phyloP scores from a whole-genome alignment of 1,140 invertebrate species.

The Drosophila persimilis region DNA sequence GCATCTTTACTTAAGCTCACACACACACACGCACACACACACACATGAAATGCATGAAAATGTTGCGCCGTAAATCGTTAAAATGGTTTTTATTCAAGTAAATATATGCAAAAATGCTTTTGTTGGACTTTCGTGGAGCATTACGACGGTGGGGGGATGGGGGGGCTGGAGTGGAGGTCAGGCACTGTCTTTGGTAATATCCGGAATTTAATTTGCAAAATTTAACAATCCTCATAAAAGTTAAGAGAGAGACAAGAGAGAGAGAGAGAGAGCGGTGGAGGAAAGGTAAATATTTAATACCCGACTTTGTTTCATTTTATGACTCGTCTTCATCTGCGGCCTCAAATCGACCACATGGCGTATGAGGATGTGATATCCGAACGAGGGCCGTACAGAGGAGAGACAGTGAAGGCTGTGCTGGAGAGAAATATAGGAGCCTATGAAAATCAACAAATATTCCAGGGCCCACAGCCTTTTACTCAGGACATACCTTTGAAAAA shows the following conservation, averaged over 20 bases:
- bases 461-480: no score
- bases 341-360: conserved; percentile 18
- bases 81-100: conserved; percentile 78
- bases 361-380: conserved; percentile 9
- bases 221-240: conserved; percentile 71
- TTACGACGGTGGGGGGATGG: conserved; percentile 16
- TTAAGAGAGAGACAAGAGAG: not conserved
- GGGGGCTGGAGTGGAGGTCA: conserved; percentile 5
- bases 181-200: conserved; percentile 39
- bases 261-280: not conserved
- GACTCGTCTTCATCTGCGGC: conserved; percentile 5
- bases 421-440: no score
- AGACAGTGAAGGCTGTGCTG: no score
- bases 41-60: conserved; percentile 73
- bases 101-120: conserved; percentile 79
- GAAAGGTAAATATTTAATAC: conserved; percentile 62
- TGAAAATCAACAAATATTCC: no score
- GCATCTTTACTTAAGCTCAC: conserved; percentile 44
- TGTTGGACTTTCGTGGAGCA: conserved; percentile 43
- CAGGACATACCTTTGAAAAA: no score
- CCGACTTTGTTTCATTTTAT: conserved; percentile 41
- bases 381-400: no score
- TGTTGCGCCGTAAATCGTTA: conserved; percentile 77
- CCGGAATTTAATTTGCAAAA: conserved; percentile 70
- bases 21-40: conserved; percentile 1